phyloP scores from a whole-genome alignment of 2,888 invertebrate genomes.

The Polietes domitor region DNA sequence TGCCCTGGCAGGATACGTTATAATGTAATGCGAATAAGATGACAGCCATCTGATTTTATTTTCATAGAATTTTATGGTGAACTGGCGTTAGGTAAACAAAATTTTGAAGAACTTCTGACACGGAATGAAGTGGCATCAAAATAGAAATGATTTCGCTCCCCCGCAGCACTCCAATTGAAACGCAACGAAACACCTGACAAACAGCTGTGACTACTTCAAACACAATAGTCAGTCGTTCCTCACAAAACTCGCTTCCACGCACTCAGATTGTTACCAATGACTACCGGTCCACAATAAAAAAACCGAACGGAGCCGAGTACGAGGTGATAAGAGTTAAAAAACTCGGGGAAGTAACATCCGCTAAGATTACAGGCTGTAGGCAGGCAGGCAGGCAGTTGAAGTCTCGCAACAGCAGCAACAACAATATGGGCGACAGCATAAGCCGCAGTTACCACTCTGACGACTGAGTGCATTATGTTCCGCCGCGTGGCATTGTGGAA shows the following conservation, averaged over 20 bases:
- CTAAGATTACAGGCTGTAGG: background rate
- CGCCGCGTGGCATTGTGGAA: background rate
- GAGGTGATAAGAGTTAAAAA: constrained; percentile 4
- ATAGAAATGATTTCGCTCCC: background rate
- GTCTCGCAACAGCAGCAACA: background rate
- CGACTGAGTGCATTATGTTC: background rate
- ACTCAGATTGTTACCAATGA: constrained; percentile 14
- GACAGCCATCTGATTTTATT: no score
- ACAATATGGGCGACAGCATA: background rate
- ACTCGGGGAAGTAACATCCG: constrained; percentile 8
- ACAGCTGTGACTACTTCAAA: constrained; percentile 58
- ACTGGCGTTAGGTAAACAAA: no score
- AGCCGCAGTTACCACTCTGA: background rate
- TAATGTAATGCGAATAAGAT: no score
- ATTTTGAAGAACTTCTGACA: background rate
- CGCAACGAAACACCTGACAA: constrained; percentile 60
- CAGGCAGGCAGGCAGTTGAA: no score
- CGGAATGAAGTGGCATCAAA: background rate
- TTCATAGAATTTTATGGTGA: no score
- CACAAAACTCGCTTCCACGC: background rate
- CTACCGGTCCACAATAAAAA: background rate
- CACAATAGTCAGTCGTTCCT: no score
- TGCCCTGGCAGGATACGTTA: no score
- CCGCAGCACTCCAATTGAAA: background rate
- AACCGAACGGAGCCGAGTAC: background rate